Evolutionary conservation across 37 sponge, comb jelly and placozoan species (phyloP).

Genomic region (Agelas oroides): DNA sequence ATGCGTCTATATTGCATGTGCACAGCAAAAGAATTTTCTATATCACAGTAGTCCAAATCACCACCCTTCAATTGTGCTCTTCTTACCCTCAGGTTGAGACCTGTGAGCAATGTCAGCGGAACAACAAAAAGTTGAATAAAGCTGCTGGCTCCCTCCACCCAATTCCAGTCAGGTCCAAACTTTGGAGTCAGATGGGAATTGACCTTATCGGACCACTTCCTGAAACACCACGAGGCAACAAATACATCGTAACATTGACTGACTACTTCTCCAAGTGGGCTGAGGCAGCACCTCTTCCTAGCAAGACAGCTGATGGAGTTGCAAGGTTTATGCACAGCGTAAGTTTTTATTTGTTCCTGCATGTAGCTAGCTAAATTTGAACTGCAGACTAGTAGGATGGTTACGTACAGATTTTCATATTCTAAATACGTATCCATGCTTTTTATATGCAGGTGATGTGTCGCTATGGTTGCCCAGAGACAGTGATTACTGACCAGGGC

Average conservation of each 20-base stretch:
- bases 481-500: no score
- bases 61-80: no score
- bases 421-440: no score
- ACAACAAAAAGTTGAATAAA: constrained; percentile 23
- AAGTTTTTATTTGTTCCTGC: no score
- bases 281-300: constrained; percentile 48
- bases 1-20: no score
- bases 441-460: no score
- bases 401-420: no score
- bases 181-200: constrained; percentile 44
- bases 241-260: constrained; percentile 37
- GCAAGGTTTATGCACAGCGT: constrained; percentile 20
- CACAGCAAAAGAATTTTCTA: no score
- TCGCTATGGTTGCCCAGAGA: no score
- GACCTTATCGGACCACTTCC: constrained; percentile 57
- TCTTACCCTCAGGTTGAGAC: constrained; percentile 28
- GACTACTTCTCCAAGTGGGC: constrained; percentile 64
- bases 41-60: background rate
- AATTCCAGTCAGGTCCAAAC: constrained; percentile 2
- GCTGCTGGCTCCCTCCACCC: no score
- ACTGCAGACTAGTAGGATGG: no score
- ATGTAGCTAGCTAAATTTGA: no score
- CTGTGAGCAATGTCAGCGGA: constrained; percentile 29
- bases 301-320: constrained; percentile 8
- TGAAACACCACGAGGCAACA: constrained; percentile 19